Evolutionary conservation across 2,888 invertebrate species (phyloP).

Genomic region (Stenodema calcarata): DNA sequence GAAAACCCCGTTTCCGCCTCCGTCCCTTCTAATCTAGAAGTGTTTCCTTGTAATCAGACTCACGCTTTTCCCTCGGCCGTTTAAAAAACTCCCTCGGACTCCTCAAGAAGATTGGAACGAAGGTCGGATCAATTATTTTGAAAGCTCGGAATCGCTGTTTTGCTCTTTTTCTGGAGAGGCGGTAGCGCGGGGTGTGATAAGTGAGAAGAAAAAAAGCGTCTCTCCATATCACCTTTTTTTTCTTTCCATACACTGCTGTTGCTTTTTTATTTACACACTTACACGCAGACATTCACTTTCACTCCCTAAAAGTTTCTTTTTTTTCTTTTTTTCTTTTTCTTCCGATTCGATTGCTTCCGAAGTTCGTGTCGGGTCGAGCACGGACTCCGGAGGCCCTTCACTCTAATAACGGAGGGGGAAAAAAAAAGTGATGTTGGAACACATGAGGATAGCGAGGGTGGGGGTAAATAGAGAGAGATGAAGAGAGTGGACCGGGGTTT

Average conservation of each 20-base stretch:
- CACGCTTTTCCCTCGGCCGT: not conserved
- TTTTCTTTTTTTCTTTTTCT: no score
- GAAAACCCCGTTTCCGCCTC: not conserved
- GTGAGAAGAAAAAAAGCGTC: not conserved
- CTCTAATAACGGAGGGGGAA: not conserved
- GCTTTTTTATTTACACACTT: not conserved
- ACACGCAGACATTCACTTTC: not conserved
- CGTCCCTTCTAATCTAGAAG: conserved; percentile 10
- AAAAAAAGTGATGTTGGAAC: not conserved
- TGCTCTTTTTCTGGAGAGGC: not conserved
- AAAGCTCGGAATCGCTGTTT: conserved; percentile 36
- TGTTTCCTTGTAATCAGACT: conserved; percentile 29
- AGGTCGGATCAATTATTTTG: conserved; percentile 48
- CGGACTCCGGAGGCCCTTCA: not conserved
- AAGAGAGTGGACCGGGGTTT: not conserved
- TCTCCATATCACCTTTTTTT: not conserved
- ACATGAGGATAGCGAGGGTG: not conserved
- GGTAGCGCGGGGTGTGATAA: not conserved
- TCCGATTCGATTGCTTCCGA: conserved; percentile 2
- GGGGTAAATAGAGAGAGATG: not conserved
- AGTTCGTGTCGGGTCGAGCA: not conserved
- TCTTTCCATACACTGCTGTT: not conserved
- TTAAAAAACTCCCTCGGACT: conserved; percentile 7
- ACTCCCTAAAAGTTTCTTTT: not conserved
- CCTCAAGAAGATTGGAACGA: not conserved